Percentiles rank a stretch among this genome's conserved stretches.
Conservation (phyloP, 2,113 vertebrate species). For the Osmerus mordax region DNA sequence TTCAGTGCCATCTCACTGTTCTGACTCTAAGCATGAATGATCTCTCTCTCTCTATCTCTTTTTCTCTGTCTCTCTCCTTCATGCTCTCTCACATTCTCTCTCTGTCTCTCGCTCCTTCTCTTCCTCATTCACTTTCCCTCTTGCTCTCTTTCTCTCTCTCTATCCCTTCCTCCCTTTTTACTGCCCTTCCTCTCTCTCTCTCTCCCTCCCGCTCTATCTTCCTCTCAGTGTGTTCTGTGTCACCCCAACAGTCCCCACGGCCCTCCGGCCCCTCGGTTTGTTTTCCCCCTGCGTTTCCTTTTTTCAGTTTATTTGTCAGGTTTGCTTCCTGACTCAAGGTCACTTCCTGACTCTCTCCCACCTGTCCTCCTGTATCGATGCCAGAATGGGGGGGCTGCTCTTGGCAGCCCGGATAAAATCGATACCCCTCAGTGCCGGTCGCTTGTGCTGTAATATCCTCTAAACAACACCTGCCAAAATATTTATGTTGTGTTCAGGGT, state of each 20-base stretch:
- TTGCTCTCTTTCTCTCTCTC: background rate
- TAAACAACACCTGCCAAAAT: slow-evolving; percentile 64
- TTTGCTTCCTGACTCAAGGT: slow-evolving; percentile 60
- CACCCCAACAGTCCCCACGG: slow-evolving; percentile 4
- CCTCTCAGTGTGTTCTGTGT: background rate
- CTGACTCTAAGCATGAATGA: too few species aligned
- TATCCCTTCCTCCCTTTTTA: background rate
- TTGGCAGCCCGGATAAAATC: slow-evolving; percentile 60
- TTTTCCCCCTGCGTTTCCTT: slow-evolving; percentile 43
- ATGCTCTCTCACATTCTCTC: too few species aligned
- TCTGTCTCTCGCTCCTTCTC: too few species aligned
- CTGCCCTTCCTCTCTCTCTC: background rate
- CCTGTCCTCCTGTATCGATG: slow-evolving; percentile 37
- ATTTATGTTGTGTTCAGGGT: slow-evolving; percentile 58
- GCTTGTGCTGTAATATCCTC: slow-evolving; percentile 61
- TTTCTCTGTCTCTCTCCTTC: too few species aligned
- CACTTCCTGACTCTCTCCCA: slow-evolving; percentile 37
- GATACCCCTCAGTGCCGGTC: slow-evolving; percentile 52
- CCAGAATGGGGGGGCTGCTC: slow-evolving; percentile 40
- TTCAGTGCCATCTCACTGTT: too few species aligned
- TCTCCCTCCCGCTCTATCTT: background rate
- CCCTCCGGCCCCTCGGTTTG: slow-evolving; percentile 22
- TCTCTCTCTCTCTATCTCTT: background rate
- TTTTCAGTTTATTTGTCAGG: slow-evolving; percentile 45
- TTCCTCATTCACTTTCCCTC: background rate